Percentiles rank a stretch among this genome's conserved stretches.
Evolutionary conservation across 2,888 invertebrate genomes (phyloP).

Genomic region (Hirtodrosophila duncani): DNA sequence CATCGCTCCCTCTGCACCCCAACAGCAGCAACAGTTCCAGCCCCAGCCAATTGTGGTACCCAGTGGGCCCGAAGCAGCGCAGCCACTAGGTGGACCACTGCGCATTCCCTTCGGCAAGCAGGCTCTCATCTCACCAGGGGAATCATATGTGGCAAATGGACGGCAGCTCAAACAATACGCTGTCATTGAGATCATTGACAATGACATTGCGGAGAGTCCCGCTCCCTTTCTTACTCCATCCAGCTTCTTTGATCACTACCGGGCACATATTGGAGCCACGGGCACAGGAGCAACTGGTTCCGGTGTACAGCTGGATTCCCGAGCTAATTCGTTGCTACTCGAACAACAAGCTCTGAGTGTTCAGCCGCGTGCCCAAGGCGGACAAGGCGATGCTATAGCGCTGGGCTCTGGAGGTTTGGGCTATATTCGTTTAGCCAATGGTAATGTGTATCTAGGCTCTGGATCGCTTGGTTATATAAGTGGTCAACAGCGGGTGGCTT

Average conservation of each 20-base stretch:
- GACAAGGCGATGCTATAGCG: conserved; percentile 63
- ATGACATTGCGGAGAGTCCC: conserved; percentile 72
- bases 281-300: conserved; percentile 28
- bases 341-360: conserved; percentile 48
- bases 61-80: conserved; percentile 41
- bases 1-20: conserved; percentile 16
- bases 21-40: too few relatives aligned
- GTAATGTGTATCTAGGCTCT: conserved; percentile 77
- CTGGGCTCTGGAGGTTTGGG: conserved; percentile 78
- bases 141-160: conserved; percentile 72
- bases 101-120: conserved; percentile 70
- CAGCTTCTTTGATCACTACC: conserved; percentile 61
- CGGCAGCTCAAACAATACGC: conserved; percentile 77
- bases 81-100: conserved; percentile 35
- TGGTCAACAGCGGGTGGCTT: conserved; percentile 68
- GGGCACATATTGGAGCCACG: conserved; percentile 58
- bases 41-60: conserved; percentile 27
- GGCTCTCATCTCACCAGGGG: conserved; percentile 56
- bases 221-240: conserved; percentile 64
- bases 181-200: conserved; percentile 77
- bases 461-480: conserved; percentile 78
- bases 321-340: conserved; percentile 51
- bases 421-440: conserved; percentile 76
- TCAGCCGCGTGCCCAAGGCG: conserved; percentile 38
- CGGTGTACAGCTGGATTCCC: conserved; percentile 54